Percentiles rank a stretch among this genome's conserved stretches.
Conservation (phyloP, 2,113 vertebrate species). For the Centrocercus urophasianus region DNA sequence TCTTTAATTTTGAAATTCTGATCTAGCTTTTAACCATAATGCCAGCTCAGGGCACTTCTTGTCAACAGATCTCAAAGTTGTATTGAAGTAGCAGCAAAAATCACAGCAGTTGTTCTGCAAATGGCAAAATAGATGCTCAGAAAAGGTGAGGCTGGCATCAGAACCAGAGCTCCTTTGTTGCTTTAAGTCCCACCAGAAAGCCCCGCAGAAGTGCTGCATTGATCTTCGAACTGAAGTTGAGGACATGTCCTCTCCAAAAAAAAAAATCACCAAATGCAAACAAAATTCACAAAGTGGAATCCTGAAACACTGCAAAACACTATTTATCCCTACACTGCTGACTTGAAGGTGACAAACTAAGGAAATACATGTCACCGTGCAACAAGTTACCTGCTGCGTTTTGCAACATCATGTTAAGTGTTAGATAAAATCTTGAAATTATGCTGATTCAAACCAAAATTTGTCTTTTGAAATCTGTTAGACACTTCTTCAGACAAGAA, state of each 20-base stretch:
- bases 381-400: background rate
- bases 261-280: background rate
- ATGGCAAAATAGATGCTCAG: background rate
- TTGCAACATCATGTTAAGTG: background rate
- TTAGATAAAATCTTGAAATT: background rate
- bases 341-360: background rate
- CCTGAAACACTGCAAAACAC: background rate
- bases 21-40: background rate
- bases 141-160: background rate
- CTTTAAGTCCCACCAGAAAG: background rate
- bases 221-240: background rate
- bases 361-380: background rate
- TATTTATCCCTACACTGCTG: background rate
- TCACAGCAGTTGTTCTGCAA: background rate
- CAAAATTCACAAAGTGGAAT: background rate
- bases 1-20: background rate
- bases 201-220: background rate
- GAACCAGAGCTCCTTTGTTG: background rate
- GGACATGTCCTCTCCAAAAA: background rate
- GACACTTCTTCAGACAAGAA: background rate
- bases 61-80: background rate
- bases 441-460: background rate
- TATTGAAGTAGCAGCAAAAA: background rate
- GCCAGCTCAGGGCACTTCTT: background rate
- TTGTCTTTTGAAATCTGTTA: background rate